These are phyloP conservation scores for Cryptocheilus praepositus DNA, from an alignment of 2,888 invertebrate species.

Conservation along the genomic window DNA sequence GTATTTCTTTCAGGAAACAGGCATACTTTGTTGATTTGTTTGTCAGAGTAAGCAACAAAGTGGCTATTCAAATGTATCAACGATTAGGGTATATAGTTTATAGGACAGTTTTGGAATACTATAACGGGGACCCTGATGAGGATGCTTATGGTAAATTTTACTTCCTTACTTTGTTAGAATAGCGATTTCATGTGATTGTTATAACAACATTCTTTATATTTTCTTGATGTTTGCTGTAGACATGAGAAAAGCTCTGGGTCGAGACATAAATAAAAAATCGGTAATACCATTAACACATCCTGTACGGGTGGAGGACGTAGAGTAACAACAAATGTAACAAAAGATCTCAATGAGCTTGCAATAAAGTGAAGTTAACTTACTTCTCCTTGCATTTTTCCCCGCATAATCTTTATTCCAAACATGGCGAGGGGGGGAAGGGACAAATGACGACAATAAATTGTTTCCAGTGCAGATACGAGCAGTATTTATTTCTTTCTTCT, in stretches of 20 bases:
- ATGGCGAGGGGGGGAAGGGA: too few relatives aligned
- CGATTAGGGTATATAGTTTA: slow-evolving; percentile 97
- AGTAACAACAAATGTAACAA: background rate
- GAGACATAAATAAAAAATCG: slow-evolving; percentile 93
- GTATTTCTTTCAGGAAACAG: slow-evolving; percentile 82
- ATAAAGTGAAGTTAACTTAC: background rate
- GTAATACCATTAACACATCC: slow-evolving; percentile 95
- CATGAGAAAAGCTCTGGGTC: slow-evolving; percentile 97
- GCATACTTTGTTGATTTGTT: slow-evolving; percentile 99
- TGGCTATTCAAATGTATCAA: slow-evolving; percentile 98
- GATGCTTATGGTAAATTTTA: slow-evolving; percentile 93
- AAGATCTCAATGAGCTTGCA: background rate
- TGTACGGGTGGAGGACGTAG: slow-evolving; percentile 94
- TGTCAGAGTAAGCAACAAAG: slow-evolving; percentile 97
- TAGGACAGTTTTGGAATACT: slow-evolving; percentile 97
- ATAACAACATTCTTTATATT: background rate
- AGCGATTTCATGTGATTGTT: slow-evolving; percentile 9
- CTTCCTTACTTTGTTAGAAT: slow-evolving; percentile 61
- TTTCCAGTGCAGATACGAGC: slow-evolving; percentile 50
- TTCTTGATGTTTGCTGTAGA: slow-evolving; percentile 80
- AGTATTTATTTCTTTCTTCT: slow-evolving; percentile 43
- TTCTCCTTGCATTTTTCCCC: too few relatives aligned
- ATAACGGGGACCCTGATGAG: slow-evolving; percentile 98
- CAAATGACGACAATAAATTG: slow-evolving; percentile 1
- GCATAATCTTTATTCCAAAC: too few relatives aligned